Base-by-base conservation (phyloP, 2,888 invertebrate genomes). In the Pyrocoelia pectoralis region DNA sequence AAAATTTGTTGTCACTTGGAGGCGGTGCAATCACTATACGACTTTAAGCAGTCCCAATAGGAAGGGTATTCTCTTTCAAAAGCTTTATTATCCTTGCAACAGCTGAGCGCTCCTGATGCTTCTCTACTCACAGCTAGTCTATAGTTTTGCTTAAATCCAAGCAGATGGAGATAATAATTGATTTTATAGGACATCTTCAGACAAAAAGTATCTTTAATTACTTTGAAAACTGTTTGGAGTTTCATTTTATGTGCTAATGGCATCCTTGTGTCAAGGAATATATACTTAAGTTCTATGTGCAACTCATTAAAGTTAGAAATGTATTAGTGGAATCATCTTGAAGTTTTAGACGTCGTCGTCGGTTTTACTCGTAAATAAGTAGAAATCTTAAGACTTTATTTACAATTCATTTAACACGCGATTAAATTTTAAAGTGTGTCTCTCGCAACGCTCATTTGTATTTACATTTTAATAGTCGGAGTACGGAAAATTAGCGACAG, bases 1-100 rank as follows among this genome's bases (percentile, higher is more conserved):
- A 74, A 76, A 76, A 76, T 70, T 73, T 70, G 74, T 75, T 76
- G 75, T 76, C 73, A 73, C 69, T 73, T 74, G 75, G 76, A 76
- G 74, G 75, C 73, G 72, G 75, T 70, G 70, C 75, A 75, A 74
- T 77, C 76, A 74, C 75, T 73, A 74, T 76, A 73, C 75, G 74
- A 72, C 75, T 74, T 70, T 68, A 65, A 69, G 67, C 70, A 74
- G 72, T 68, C 73, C 72, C 72, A 70, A 72, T 73, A 69, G 74
- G 73, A 73, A 73, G 73, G 71, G 74, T 74, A 74, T 74, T 71
- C 72, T 74, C 72, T 73, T 70, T 68, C 65, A 70, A 70, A 71
- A 67, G 68, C 67, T 65, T 70, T 70, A 70, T 72, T 72, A 72
- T 72, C 65, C 67, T 56, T 56, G 66, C 57, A 68, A 68, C 63